phyloP scores from a whole-genome alignment of 2,797 vertebrate genomes.

The Emys orbicularis region DNA sequence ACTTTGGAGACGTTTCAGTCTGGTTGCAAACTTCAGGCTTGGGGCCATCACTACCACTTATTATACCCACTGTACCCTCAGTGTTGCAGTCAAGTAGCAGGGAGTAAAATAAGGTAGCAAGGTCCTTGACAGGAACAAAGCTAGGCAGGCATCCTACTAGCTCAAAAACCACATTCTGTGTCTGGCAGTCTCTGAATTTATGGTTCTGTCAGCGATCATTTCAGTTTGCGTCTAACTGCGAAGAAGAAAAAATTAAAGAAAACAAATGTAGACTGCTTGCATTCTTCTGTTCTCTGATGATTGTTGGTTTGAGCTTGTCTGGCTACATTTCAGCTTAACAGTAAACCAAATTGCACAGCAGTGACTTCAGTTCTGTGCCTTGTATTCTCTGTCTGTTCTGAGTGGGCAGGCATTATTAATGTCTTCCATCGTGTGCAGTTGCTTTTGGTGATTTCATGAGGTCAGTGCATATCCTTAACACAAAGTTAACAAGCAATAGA shows the following conservation, averaged over 20 bases:
- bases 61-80: background rate
- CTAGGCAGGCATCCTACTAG: background rate
- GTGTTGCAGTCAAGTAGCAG: background rate
- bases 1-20: background rate
- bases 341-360: conserved; percentile 40
- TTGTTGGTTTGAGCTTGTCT: conserved; percentile 29
- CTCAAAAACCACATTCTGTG: conserved; percentile 3
- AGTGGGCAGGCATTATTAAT: conserved; percentile 17
- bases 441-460: conserved; percentile 15
- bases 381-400: conserved; percentile 14
- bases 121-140: background rate
- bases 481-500: conserved; percentile 16
- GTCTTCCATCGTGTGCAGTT: conserved; percentile 1
- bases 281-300: conserved; percentile 32
- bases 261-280: background rate
- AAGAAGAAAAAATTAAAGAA: conserved; percentile 32
- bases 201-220: conserved; percentile 19
- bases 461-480: conserved; percentile 36
- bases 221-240: conserved; percentile 15
- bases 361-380: conserved; percentile 35
- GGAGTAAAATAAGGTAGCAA: background rate
- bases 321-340: background rate
- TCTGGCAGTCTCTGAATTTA: conserved; percentile 19
- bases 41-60: background rate
- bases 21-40: background rate